A percentile compares a stretch with the other conserved stretches of the same genome.
These are phyloP conservation scores for Chymomyza costata DNA, from an alignment of 1,140 invertebrate species.

Conservation along the genomic window DNA sequence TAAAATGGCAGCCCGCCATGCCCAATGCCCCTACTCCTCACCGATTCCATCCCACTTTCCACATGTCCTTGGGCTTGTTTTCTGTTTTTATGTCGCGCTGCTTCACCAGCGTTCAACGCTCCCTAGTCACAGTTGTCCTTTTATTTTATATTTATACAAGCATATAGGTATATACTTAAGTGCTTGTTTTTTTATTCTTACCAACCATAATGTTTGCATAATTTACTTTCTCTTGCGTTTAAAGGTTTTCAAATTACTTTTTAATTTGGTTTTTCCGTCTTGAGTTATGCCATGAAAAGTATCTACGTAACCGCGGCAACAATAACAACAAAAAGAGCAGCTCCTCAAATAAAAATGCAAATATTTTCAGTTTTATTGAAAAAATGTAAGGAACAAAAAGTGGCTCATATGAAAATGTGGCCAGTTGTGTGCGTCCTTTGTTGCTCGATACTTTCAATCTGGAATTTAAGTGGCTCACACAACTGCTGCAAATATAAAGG, in stretches of 20 bases:
- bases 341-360: constrained; percentile 69
- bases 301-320: constrained; percentile 1
- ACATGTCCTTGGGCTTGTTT: constrained; percentile 61
- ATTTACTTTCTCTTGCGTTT: constrained; percentile 70
- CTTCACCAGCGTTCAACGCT: constrained; percentile 3
- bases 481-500: too few species aligned
- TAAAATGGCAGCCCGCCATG: constrained; percentile 63
- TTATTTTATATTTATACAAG: too few species aligned
- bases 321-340: constrained; percentile 34
- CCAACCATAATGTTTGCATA: constrained; percentile 68
- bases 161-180: too few species aligned
- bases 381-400: constrained; percentile 28
- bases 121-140: constrained; percentile 43
- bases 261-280: constrained; percentile 71
- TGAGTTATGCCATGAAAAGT: constrained; percentile 51
- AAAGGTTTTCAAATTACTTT: constrained; percentile 73
- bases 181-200: constrained; percentile 21
- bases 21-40: too few species aligned
- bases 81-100: constrained; percentile 10
- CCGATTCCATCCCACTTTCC: constrained; percentile 43
- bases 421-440: too few species aligned
- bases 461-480: too few species aligned
- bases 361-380: constrained; percentile 56
- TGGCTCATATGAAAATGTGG: too few species aligned
- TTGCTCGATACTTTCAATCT: too few species aligned